Evolutionary conservation across 2,797 vertebrate genomes (phyloP).

Genomic region (Furcifer pardalis): DNA sequence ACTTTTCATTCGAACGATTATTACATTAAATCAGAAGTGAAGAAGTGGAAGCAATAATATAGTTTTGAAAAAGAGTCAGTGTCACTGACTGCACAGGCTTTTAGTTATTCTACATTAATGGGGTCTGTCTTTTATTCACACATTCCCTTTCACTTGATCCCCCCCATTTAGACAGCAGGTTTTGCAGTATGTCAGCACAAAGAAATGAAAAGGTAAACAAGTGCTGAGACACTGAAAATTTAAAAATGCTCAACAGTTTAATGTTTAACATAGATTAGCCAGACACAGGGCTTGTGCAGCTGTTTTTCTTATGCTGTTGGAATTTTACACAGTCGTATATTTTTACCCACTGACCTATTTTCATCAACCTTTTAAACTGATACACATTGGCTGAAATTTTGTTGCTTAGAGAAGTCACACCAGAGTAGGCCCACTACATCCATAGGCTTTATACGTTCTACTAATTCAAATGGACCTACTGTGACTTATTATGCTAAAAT

Average conservation of each 20-base stretch:
- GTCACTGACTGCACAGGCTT: not conserved
- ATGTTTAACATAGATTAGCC: slow-evolving; percentile 4
- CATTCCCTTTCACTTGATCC: slow-evolving; percentile 44
- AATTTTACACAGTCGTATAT: slow-evolving; percentile 15
- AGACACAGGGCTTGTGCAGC: slow-evolving; percentile 1
- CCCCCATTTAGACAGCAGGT: slow-evolving; percentile 33
- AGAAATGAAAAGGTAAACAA: slow-evolving; percentile 25
- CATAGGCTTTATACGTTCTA: too few relatives aligned
- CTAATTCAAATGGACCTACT: too few relatives aligned
- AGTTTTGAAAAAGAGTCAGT: not conserved
- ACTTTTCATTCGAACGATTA: not conserved
- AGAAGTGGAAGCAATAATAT: not conserved
- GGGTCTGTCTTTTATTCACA: not conserved
- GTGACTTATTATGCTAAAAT: too few relatives aligned
- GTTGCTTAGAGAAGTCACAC: too few relatives aligned
- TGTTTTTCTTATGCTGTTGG: slow-evolving; percentile 15
- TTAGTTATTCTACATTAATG: not conserved
- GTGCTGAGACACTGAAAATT: slow-evolving; percentile 8
- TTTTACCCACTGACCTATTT: slow-evolving; percentile 24
- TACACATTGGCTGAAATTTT: not conserved
- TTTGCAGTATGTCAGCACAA: slow-evolving; percentile 12
- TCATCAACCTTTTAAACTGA: not conserved
- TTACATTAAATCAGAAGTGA: not conserved
- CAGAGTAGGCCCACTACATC: too few relatives aligned
- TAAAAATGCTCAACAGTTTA: slow-evolving; percentile 17